phyloP scores from a whole-genome alignment of 2,797 vertebrate genomes.

The Iguana delicatissima region DNA sequence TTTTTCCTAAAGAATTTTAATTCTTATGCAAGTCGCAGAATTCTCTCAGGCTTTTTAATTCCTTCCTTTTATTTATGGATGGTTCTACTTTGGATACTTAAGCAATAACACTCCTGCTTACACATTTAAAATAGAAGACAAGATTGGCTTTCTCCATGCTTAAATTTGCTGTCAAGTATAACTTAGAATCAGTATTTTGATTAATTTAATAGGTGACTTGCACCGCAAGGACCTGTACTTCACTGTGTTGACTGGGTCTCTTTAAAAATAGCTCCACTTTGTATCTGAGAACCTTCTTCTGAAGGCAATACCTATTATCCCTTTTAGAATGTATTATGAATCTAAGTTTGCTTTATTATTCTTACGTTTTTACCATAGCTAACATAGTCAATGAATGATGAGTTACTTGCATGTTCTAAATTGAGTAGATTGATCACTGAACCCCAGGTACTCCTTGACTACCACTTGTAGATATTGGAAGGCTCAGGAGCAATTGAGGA shows the following conservation, averaged over 20 bases:
- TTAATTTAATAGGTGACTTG: background rate
- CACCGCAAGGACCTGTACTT: slow-evolving; percentile 16
- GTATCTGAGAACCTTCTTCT: background rate
- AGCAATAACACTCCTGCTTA: background rate
- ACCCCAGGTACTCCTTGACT: background rate
- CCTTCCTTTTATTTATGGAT: background rate
- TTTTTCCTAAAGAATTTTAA: background rate
- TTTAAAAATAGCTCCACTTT: background rate
- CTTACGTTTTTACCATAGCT: fast-evolving
- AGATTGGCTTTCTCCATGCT: background rate
- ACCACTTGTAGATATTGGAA: background rate
- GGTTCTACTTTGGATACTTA: background rate
- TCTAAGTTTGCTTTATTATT: background rate
- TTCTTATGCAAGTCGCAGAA: background rate
- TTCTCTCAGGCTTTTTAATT: background rate
- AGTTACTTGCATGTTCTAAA: background rate
- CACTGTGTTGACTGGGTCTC: background rate
- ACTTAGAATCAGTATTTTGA: background rate
- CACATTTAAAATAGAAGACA: background rate
- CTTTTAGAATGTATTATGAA: background rate
- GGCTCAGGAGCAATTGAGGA: background rate
- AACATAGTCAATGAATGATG: background rate
- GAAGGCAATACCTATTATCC: background rate
- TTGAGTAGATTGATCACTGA: background rate
- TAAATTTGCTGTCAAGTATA: background rate